Evolutionary conservation across 2,113 vertebrate genomes (phyloP), one percentile per base, ranked within the genome.

Genomic region (crab-eating macaque (Macaca fascicularis)): DNA sequence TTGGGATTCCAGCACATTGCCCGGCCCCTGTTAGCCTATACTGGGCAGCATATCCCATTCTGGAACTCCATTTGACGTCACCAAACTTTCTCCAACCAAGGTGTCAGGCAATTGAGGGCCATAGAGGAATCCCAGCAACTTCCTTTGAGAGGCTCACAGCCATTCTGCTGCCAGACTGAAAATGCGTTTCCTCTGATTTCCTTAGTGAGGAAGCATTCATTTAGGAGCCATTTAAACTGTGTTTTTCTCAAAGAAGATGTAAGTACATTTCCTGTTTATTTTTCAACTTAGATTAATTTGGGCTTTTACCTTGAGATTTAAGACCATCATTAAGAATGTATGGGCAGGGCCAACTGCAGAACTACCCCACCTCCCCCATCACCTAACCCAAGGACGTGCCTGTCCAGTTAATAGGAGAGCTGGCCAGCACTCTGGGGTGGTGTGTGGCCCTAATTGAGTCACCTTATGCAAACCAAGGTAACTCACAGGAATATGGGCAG

Each of bases 381-480:
- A 9, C 85, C n/a, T 8, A 48, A 48, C 40, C 76, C 48, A 16
- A 20, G 72, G 76, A 50, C 27, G 9, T 22, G 35, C 32, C 43
- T 32, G 35, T 45, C 59, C 50, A 40, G 45, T 57, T 61, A 59
- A 35, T 32, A 57, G 59, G 96, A 79, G 75, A 23, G 45, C 69
- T 12, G 32, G 85, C 70, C 8, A 6, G 70, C 52, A 50, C 79
- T 50, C 30, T 38, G 0, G 4, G 32, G 25, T 32, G 13, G 69
- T 27, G 55, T 85, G 45, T 91, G 86, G 59, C 82, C 43, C 83
- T 92, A 32, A 40, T 69, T 70, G 80, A 93, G 79, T 95, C 92
- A 87, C 74, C 59, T 61, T 92, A 48, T 70, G 89, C 93, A 97
- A 88, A 95, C 86, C 48, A 61, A 87, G 64, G 48, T 45, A 20